Evolutionary conservation across 2,797 vertebrate species (phyloP), one percentile per base, ranked within the genome.

Genomic region (Hybognathus amarus): DNA sequence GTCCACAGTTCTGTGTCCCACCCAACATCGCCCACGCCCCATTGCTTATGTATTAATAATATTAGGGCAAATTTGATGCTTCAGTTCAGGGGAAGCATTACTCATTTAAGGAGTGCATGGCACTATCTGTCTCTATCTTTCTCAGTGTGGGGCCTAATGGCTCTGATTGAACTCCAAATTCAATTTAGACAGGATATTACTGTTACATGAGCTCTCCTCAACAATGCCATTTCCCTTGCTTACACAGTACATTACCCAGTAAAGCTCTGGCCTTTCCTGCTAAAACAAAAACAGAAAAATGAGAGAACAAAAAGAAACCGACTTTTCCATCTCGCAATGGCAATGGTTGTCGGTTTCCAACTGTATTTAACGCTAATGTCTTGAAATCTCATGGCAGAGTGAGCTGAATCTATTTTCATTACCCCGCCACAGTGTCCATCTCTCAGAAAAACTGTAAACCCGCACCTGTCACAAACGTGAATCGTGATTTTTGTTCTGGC

Each of bases 121-220:
- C 92, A 94, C 92, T 95, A 96, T 97, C 95, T 94, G 90, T 96
- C 96, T 97, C 96, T 95, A 96, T 97, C 95, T 96, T 95, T 95
- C 96, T 95, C 96, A 96, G 94, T 94, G 95, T 96, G 95, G 93
- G 93, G 94, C 93, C 90, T 97, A 96, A 97, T 97, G 95, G 95
- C 94, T 92, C 93, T 96, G 96, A 97, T 97, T 97, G 96, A 97
- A 96, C 96, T 95, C 95, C 94, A 97, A 98, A 97, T 97, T 97
- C 95, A 96, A 97, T 97, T 97, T 96, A 93, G 94, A 95, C 96
- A 96, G 96, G 96, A 97, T 97, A 96, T 97, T 96, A 96, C 96
- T 95, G 94, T 95, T 97, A 97, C 96, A 96, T 94, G 95, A 96
- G 96, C 96, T 96, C 95, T 95, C 94, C 94, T 95, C 94, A 96